phyloP scores from a whole-genome alignment of 2,888 invertebrate species.

The Trachelus stipa region DNA sequence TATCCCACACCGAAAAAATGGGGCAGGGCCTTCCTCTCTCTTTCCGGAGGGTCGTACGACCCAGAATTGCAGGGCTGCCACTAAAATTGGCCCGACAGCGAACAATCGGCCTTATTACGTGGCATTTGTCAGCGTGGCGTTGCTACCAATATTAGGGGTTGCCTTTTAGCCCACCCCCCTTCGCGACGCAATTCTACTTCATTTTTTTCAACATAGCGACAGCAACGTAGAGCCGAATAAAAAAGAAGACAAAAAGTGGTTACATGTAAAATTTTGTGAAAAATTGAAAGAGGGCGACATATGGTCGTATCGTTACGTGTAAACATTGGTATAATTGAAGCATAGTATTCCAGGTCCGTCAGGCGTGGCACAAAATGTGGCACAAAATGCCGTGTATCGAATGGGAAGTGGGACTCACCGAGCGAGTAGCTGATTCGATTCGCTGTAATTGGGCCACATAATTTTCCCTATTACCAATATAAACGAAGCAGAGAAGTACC shows the following conservation, averaged over 20 bases:
- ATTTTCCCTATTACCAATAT: background rate
- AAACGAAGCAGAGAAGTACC: too few species aligned
- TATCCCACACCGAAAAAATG: conserved; percentile 33
- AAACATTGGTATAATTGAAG: background rate
- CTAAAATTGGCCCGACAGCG: conserved; percentile 65
- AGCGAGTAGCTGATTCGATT: too few species aligned
- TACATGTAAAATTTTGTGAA: background rate
- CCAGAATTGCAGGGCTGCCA: conserved; percentile 62
- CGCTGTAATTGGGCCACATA: background rate
- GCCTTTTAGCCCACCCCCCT: background rate
- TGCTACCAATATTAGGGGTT: conserved; percentile 10
- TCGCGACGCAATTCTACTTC: background rate
- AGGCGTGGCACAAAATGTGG: background rate
- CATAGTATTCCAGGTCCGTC: background rate
- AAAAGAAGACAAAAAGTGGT: background rate
- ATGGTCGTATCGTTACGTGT: background rate
- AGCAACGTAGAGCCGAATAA: background rate
- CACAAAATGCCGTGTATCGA: background rate
- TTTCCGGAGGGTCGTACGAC: conserved; percentile 44
- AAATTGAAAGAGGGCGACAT: background rate
- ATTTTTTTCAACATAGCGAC: too few species aligned
- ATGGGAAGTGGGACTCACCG: too few species aligned
- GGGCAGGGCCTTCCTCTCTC: conserved; percentile 43
- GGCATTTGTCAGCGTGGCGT: conserved; percentile 57
- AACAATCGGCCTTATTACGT: conserved; percentile 65